Percentiles rank a stretch among this genome's conserved stretches.
Conservation (phyloP, 2,888 invertebrate genomes). For the Xestia ashworthii region DNA sequence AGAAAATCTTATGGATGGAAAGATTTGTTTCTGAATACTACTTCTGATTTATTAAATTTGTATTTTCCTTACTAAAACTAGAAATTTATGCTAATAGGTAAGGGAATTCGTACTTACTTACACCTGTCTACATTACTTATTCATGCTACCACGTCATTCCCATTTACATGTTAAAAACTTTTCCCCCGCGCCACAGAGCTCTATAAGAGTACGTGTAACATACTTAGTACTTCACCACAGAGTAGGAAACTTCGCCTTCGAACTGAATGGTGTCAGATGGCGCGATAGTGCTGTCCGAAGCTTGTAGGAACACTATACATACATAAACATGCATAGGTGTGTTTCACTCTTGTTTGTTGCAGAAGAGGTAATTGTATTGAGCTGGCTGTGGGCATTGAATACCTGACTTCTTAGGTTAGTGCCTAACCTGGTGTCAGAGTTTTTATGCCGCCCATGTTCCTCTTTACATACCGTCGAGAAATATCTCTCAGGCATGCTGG, state of each 20-base stretch:
- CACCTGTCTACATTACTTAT: neutral
- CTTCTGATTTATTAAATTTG: neutral
- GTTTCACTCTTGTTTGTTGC: neutral
- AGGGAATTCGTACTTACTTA: neutral
- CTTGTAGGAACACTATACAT: neutral
- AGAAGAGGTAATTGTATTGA: neutral
- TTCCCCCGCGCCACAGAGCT: neutral
- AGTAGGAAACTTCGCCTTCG: conserved; percentile 42
- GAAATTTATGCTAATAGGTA: too few species aligned
- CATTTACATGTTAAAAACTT: conserved; percentile 29
- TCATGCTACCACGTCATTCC: conserved; percentile 5
- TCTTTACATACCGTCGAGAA: too few species aligned
- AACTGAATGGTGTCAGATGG: conserved; percentile 31
- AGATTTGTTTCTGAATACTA: too few species aligned
- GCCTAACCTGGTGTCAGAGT: too few species aligned
- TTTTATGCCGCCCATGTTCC: too few species aligned
- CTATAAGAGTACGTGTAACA: neutral
- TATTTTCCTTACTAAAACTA: neutral
- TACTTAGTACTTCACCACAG: conserved; percentile 22
- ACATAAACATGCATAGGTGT: neutral
- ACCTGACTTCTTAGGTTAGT: neutral
- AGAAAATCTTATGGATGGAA: too few species aligned
- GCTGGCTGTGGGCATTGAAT: neutral
- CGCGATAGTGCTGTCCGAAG: conserved; percentile 26
- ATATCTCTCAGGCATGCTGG: too few species aligned